Evolutionary conservation across 2,888 invertebrate genomes (phyloP), one percentile per base, ranked within the genome.

Genomic region (Perdita meconis): DNA sequence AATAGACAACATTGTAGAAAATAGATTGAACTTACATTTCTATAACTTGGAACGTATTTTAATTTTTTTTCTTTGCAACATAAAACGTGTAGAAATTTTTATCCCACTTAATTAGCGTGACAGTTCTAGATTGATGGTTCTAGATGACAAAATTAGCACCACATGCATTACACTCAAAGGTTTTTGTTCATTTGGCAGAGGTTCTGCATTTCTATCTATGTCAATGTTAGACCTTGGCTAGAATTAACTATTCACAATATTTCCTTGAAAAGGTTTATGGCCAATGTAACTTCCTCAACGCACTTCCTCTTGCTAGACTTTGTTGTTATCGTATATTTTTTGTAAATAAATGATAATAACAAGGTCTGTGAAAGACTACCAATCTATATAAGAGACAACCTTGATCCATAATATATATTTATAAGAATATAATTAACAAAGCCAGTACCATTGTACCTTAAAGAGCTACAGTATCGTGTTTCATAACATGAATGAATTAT

Each of bases 221-320:
- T 80, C 89, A 89, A 88, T 88, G 87, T 88, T 86, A 83, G 81
- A 86, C 88, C 88, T 89, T 89, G 89, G 80, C 83, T 81, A 82
- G 57, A 81, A 79, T 78, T 82, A 78, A 71, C 78, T 69, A 80
- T 59, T 26, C 56, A 76, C 65, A 78, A 73, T 63, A 77, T 74
- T 84, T 77, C 78, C 82, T 84, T 81, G 75, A 82, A 79, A 83
- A 82, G 69, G 68, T 80, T 81, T 78, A 81, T 70, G 70, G 66
- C 56, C 70, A 70, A 71, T 70, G 65, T 40, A 63, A 70, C 53
- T 69, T 65, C 22, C 57, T 50, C 2, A 1, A 44, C 8, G 0
- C 10, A 50, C 22, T 72, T 74, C 60, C 61, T 59, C n/a, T 26
- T 60, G 10, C 0, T 19, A 36, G 10, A 61, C 24, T n/a, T 50